Conservation (phyloP, 2,113 vertebrate genomes). For the Todiramphus chloris region DNA sequence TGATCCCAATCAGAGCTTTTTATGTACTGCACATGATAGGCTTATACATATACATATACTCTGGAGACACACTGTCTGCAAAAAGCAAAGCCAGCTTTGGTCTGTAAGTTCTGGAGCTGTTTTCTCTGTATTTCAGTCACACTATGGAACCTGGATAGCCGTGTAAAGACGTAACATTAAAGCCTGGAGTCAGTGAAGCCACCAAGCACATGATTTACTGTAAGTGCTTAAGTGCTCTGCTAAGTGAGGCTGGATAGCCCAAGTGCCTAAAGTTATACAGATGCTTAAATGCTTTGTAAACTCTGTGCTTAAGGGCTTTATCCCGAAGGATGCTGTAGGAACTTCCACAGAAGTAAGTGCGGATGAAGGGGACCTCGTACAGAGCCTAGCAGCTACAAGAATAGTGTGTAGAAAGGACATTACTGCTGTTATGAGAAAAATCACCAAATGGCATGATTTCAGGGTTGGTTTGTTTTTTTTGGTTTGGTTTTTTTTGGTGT, state of each 20-base stretch:
- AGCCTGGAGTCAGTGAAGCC: not conserved
- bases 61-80: not conserved
- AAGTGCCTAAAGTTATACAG: slow-evolving; percentile 3
- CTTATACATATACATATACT: not conserved
- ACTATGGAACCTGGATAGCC: not conserved
- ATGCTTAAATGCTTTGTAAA: slow-evolving; percentile 47
- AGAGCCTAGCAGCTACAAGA: not conserved
- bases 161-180: not conserved
- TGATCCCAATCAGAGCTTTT: not conserved
- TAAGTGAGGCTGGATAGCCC: not conserved
- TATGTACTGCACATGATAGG: not conserved
- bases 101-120: not conserved
- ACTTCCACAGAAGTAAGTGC: not conserved
- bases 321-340: slow-evolving; percentile 32
- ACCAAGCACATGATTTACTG: slow-evolving; percentile 15
- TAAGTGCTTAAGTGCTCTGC: slow-evolving; percentile 42
- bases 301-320: not conserved
- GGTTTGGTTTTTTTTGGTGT: no score
- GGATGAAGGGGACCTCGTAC: not conserved
- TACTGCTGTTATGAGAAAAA: not conserved
- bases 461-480: not conserved
- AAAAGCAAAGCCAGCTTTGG: not conserved
- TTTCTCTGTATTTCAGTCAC: not conserved
- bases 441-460: not conserved
- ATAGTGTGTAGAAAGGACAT: not conserved